phyloP scores from a whole-genome alignment of 2,797 vertebrate genomes.

The Oceanodroma leucorhoa region DNA sequence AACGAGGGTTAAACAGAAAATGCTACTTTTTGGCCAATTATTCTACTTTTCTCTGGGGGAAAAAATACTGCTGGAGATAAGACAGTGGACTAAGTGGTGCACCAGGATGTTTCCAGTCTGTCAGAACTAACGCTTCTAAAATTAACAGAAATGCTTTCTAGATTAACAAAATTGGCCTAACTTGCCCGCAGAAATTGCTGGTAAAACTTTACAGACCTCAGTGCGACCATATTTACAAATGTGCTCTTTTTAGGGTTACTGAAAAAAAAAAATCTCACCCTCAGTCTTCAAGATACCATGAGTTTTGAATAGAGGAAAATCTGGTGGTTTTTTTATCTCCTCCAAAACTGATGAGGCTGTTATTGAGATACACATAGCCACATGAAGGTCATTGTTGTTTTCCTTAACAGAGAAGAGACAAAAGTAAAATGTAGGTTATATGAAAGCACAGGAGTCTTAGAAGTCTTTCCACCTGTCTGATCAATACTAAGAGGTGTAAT shows the following conservation, averaged over 20 bases:
- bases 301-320: neutral
- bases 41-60: neutral
- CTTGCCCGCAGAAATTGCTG: neutral
- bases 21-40: neutral
- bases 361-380: neutral
- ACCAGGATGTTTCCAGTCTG: neutral
- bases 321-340: accelerated
- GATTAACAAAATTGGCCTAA: neutral
- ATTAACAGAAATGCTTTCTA: neutral
- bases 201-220: neutral
- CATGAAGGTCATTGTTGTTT: neutral
- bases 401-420: neutral
- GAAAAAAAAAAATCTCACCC: neutral
- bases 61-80: neutral
- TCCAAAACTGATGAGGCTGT: neutral
- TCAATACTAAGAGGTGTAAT: neutral
- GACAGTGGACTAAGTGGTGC: neutral
- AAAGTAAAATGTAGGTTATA: neutral
- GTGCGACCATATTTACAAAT: accelerated
- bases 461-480: conserved; percentile 24
- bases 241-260: neutral
- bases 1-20: neutral
- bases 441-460: neutral
- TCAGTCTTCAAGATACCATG: neutral
- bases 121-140: neutral